Base-by-base conservation (phyloP, 2,797 vertebrate species). In the Epinephelus awoara region DNA sequence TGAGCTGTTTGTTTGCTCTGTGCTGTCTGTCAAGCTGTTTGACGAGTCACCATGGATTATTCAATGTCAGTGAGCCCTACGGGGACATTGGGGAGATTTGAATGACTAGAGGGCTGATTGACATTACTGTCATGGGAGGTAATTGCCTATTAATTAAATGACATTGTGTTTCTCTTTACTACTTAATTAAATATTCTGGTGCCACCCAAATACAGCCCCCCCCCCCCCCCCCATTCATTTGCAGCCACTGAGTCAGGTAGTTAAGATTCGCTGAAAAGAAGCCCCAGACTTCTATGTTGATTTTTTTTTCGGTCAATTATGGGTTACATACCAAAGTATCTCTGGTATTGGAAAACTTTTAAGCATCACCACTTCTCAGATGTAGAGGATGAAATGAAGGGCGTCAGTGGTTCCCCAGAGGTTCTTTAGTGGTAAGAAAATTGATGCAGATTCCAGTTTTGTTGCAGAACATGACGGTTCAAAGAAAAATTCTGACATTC, bases 361-460 rank as follows among this genome's bases (percentile, higher is more conserved):
- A 8, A 34, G 34, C 34, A 34, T 34, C 34, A 34, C 34, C 7
- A 34, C 34, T 34, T 34, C 19, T 25, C 23, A 2, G 21, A 65
- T 13, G 34, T 27, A 5, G 50, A 51, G 10, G 5, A 50, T 40
- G 23, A 52, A 73, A 27, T 67, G 4, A 55, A n/a, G 4, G 29
- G 13, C 29, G 47, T 49, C 4, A 34, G 19, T 25, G 3, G 40
- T 46, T 75, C n/a, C 10, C 29, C 21, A 42, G 46, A 21, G 6
- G 29, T 72, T 23, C 49, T n/a, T 64, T 7, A 44, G 4, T 50
- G 8, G 57, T 4, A 14, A 67, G 25, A 84, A 51, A 62, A 51
- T 51, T 21, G n/a, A 19, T 9, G 19, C 61, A 56, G n/a, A 50
- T 49, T 75, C 21, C 21, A 57, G 23, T 15, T 66, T 34, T 81